Evolutionary conservation across 2,888 invertebrate genomes (phyloP).

Genomic region (Tetramorium bicarinatum): DNA sequence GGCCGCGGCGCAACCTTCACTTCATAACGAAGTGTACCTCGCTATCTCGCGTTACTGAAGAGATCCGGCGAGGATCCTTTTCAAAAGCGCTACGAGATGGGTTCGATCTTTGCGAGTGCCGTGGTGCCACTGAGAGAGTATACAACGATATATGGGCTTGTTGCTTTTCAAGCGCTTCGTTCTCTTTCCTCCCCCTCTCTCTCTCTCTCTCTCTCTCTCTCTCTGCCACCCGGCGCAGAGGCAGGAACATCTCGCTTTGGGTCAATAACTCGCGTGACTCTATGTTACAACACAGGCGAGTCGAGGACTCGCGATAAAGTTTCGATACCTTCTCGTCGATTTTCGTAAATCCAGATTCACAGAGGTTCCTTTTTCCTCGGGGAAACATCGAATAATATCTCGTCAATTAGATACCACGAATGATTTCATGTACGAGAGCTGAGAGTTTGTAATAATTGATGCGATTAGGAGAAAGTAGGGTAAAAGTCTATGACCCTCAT

Average conservation of each 20-base stretch:
- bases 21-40: conserved; percentile 56
- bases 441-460: conserved; percentile 51
- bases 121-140: background rate
- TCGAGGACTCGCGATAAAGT: conserved; percentile 21
- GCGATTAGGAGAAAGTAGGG: conserved; percentile 57
- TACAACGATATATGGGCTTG: conserved; percentile 38
- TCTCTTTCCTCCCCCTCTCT: conserved; percentile 10
- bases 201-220: background rate
- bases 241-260: conserved; percentile 44
- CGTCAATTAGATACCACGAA: conserved; percentile 24
- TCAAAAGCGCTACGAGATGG: background rate
- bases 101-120: conserved; percentile 20
- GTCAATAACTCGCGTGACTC: conserved; percentile 50
- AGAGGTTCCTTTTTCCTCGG: background rate
- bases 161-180: conserved; percentile 33
- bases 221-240: conserved; percentile 24
- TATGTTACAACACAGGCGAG: conserved; percentile 31
- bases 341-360: conserved; percentile 38
- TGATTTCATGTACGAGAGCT: conserved; percentile 40
- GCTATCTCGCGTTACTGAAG: conserved; percentile 32
- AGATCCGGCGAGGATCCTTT: conserved; percentile 1
- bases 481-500: conserved; percentile 51
- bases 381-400: conserved; percentile 28
- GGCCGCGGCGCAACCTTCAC: conserved; percentile 51
- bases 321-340: conserved; percentile 22